Conservation (phyloP, 2,113 vertebrate species). For the Leucoraja erinaceus region DNA sequence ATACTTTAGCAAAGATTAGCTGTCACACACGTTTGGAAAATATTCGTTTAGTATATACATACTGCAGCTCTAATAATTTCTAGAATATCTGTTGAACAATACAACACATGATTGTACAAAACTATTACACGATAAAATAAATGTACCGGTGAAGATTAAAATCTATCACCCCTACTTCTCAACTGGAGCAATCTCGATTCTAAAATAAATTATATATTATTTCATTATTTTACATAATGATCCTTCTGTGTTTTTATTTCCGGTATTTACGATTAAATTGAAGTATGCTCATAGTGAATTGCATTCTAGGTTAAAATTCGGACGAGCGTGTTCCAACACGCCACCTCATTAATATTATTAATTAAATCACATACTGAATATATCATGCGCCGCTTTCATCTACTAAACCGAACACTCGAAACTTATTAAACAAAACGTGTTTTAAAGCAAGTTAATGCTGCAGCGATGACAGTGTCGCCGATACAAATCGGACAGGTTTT, state of each 20-base stretch:
- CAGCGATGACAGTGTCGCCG: neutral
- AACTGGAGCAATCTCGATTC: neutral
- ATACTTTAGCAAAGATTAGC: neutral
- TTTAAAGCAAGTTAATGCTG: neutral
- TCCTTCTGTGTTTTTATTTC: neutral
- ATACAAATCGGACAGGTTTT: neutral
- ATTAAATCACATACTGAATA: slow-evolving; percentile 6
- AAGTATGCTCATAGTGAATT: neutral
- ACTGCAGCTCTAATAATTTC: neutral
- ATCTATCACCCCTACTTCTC: neutral
- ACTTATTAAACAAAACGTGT: neutral
- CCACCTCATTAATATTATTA: neutral
- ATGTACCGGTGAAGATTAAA: neutral
- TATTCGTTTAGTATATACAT: no score
- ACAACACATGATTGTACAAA: neutral
- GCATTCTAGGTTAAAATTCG: neutral
- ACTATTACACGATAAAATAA: neutral
- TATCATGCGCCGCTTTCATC: neutral
- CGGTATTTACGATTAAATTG: neutral
- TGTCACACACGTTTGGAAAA: neutral
- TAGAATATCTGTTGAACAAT: neutral
- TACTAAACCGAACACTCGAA: neutral
- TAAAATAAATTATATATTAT: neutral
- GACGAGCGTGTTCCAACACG: neutral
- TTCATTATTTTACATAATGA: neutral